A percentile compares a stretch with the other conserved stretches of the same genome.
Conservation (phyloP, 2,113 vertebrate genomes). For the Stictonetta naevosa region DNA sequence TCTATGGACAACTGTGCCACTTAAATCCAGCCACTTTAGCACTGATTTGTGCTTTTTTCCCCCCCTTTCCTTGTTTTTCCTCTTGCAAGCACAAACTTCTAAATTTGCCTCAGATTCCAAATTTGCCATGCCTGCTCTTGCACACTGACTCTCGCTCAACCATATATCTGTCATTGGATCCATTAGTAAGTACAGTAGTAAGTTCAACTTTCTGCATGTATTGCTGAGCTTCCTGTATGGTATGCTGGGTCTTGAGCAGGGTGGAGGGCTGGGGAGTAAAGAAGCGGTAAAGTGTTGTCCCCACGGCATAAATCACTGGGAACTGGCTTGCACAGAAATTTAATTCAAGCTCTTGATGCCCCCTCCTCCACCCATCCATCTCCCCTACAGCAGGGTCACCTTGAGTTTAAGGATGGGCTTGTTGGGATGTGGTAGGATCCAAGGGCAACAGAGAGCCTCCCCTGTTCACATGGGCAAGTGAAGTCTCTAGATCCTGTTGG, state of each 20-base stretch:
- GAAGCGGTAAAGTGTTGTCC: slow-evolving; percentile 13
- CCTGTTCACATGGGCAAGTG: background rate
- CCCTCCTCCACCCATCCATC: slow-evolving; percentile 27
- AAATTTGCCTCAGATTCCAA: slow-evolving; percentile 67
- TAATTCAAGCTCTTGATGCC: slow-evolving; percentile 24
- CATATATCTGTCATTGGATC: slow-evolving; percentile 62
- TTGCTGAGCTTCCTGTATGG: slow-evolving; percentile 28
- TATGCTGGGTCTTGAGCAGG: slow-evolving; percentile 2
- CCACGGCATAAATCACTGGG: slow-evolving; percentile 17
- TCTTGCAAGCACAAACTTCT: slow-evolving; percentile 13
- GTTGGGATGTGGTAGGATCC: slow-evolving; percentile 15
- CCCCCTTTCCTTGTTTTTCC: background rate
- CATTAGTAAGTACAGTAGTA: slow-evolving; percentile 63
- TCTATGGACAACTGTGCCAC: background rate
- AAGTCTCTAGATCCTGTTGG: background rate
- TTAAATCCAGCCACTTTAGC: slow-evolving; percentile 24
- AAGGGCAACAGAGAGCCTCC: background rate
- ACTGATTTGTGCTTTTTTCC: slow-evolving; percentile 42
- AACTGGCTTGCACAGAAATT: slow-evolving; percentile 31
- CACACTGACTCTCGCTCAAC: slow-evolving; percentile 5
- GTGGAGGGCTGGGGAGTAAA: slow-evolving; percentile 32
- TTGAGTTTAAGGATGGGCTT: slow-evolving; percentile 58
- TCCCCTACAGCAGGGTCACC: slow-evolving; percentile 29
- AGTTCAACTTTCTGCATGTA: slow-evolving; percentile 37
- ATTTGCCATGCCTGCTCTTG: slow-evolving; percentile 58